Evolutionary conservation across 2,888 invertebrate species (phyloP), one percentile per base, ranked within the genome.

Genomic region (Drosophila kanekoi): DNA sequence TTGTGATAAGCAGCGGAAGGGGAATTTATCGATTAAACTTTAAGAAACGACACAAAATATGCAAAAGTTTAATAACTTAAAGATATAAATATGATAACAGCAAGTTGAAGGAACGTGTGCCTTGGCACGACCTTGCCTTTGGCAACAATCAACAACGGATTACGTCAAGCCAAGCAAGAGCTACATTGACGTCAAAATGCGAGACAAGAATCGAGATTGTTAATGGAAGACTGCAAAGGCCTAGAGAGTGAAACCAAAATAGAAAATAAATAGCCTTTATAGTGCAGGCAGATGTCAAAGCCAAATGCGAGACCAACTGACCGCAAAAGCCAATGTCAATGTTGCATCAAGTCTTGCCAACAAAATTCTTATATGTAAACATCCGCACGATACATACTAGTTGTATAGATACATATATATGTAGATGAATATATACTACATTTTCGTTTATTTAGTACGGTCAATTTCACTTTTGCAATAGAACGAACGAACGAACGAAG

Each of bases 321-420:
- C 54, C 56, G 65, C 82, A 67, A 59, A 65, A 80, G 89, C 89
- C 83, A 85, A 85, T 87, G 85, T 89, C 85, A 85, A 85, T 89
- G 89, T 64, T 89, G 89, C 79, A 81, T 65, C 68, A 66, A 72
- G 65, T 54, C 60, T 71, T 78, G 87, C 79, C 83, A 87, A 83
- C 51, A 78, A 66, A 62, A 61, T 64, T 37, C 37, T 5, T 44
- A 48, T 33, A 65, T 28, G 35, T 47, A 52, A 49, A 40, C 44
- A 61, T 28, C 14, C 33, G 45, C 13, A 51, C 38, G 40, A 28
- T 54, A 57, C 14, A 47, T 43, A 43, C 14, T 44, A 20, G 33
- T 10, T 23, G 20, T 73, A 52, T 28, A 54, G 16, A 40, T 23
- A 16, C 20, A 32, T 16, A 37, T 11, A 32, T 16, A 37, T 11